Conservation (phyloP, 2,797 vertebrate genomes). For the Coregonus sp. region DNA sequence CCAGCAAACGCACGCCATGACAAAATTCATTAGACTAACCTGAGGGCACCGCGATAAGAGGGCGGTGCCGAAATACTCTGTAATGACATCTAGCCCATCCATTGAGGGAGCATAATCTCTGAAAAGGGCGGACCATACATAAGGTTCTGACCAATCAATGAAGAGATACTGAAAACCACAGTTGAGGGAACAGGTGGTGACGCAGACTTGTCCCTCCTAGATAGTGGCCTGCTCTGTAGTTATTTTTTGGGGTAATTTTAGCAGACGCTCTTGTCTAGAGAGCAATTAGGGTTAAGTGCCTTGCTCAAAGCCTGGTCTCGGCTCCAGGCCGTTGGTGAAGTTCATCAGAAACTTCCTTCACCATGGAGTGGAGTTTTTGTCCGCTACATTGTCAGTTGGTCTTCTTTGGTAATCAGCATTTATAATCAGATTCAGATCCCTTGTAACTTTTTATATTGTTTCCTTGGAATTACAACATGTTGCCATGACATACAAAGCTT, state of each 20-base stretch:
- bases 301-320: too few relatives aligned
- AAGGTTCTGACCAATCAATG: conserved; percentile 51
- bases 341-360: too few relatives aligned
- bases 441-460: too few relatives aligned
- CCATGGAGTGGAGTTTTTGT: not conserved
- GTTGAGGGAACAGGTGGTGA: conserved; percentile 52
- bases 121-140: conserved; percentile 29
- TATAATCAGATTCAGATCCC: not conserved
- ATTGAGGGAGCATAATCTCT: conserved; percentile 23
- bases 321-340: too few relatives aligned
- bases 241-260: not conserved
- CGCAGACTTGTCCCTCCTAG: not conserved
- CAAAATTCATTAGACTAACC: conserved; percentile 56
- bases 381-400: not conserved
- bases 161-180: conserved; percentile 12
- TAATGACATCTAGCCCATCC: conserved; percentile 51
- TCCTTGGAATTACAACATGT: not conserved
- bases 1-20: conserved; percentile 61
- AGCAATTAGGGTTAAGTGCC: too few relatives aligned
- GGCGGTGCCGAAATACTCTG: conserved; percentile 50
- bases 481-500: not conserved
- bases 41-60: conserved; percentile 25
- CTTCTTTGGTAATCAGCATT: not conserved
- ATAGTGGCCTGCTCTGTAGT: not conserved
- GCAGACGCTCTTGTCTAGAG: not conserved